Evolutionary conservation across 1,140 invertebrate species (phyloP).

Genomic region (Scylla paramamosain): DNA sequence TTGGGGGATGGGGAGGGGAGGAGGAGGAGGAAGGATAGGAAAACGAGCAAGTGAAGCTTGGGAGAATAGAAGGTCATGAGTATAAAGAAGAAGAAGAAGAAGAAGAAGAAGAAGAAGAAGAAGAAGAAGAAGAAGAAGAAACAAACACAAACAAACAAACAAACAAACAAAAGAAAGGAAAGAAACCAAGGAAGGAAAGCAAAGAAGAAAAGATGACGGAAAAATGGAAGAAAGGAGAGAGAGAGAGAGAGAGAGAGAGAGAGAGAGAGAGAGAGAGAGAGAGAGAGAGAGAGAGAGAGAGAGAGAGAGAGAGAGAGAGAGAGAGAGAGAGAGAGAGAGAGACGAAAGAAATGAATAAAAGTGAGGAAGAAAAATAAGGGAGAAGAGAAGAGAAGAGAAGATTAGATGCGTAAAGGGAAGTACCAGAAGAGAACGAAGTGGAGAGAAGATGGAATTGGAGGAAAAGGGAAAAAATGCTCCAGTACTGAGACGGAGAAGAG

Average conservation of each 20-base stretch:
- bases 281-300: not conserved
- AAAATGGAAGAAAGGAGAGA: not conserved
- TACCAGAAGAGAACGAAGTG: too few relatives aligned
- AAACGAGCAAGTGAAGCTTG: not conserved
- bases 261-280: not conserved
- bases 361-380: not conserved
- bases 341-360: not conserved
- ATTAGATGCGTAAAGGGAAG: too few relatives aligned
- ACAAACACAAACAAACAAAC: not conserved
- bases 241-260: not conserved
- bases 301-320: not conserved
- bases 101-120: too few relatives aligned
- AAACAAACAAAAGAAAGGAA: not conserved
- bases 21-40: not conserved
- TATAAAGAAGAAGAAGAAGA: not conserved
- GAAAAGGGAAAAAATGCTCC: too few relatives aligned
- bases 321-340: not conserved
- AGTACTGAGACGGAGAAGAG: too few relatives aligned
- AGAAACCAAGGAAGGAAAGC: not conserved
- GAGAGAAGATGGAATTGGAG: too few relatives aligned
- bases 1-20: not conserved
- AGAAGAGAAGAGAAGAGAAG: too few relatives aligned
- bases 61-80: not conserved
- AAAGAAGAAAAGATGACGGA: not conserved
- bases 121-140: not conserved